Percentiles rank a stretch among this genome's conserved stretches.
Evolutionary conservation across 1,140 invertebrate genomes (phyloP).

Genomic region (Aphelenchoides besseyi): DNA sequence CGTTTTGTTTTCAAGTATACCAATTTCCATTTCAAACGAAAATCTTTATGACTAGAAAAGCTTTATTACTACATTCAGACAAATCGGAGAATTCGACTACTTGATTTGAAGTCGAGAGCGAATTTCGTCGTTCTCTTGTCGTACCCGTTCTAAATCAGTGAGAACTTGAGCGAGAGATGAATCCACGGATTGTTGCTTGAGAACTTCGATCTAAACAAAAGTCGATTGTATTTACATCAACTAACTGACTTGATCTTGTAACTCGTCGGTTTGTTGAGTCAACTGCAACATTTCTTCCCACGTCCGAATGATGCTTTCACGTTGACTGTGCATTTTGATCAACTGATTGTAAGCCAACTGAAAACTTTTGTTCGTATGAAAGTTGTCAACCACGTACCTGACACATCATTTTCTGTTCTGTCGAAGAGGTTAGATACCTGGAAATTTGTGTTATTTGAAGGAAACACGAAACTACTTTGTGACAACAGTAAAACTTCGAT

Average conservation of each 20-base stretch:
- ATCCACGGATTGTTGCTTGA: not conserved
- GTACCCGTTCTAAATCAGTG: not conserved
- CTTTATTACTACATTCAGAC: too few relatives aligned
- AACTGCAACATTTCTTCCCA: not conserved
- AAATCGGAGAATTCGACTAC: not conserved
- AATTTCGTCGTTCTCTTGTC: not conserved
- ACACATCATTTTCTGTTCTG: not conserved
- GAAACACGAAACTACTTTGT: too few relatives aligned
- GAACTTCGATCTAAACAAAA: not conserved
- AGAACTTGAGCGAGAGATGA: not conserved
- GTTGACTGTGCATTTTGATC: not conserved
- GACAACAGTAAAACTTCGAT: not conserved
- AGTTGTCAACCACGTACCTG: not conserved
- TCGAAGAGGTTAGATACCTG: not conserved
- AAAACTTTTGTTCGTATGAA: not conserved
- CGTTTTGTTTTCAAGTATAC: too few relatives aligned
- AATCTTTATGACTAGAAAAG: too few relatives aligned
- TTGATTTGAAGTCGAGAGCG: not conserved
- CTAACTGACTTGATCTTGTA: not conserved
- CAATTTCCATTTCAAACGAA: too few relatives aligned
- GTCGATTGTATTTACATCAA: too few relatives aligned
- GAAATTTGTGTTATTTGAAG: too few relatives aligned
- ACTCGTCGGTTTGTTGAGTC: constrained; percentile 9
- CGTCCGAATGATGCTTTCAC: not conserved
- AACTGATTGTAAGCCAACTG: not conserved